Base-by-base conservation (phyloP, 2,113 vertebrate species). In the Elanoides forficatus region DNA sequence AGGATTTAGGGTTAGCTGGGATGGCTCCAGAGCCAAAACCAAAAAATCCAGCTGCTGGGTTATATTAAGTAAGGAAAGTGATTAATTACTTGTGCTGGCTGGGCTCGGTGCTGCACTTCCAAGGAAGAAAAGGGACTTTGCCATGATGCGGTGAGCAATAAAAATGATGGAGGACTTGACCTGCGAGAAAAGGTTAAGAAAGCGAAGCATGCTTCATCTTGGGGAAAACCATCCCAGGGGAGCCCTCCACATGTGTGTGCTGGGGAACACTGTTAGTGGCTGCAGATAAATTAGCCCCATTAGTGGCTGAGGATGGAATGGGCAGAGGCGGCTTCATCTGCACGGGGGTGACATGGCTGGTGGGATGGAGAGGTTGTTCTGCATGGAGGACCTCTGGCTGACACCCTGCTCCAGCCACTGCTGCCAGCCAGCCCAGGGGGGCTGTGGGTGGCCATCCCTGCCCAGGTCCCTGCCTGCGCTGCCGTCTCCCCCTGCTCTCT, bases 1-100 rank as follows among this genome's bases (percentile, higher is more conserved):
- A 78, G 45, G 63, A 73, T 76, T 4, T 79, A 42, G 50, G 55
- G 30, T 85, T 66, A 74, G 65, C 50, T 50, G 30, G 60, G 86
- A 45, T 1, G 25, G 91, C 86, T 92, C 78, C 1, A 0, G 68
- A 85, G 92, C 79, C 94, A 86, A 82, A 90, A 91, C 91, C 96
- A 94, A 94, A 95, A 97, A 93, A 95, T 76, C 52, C 7, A 2
- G 86, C 96, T 95, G 96, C 92, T 30, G 19, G 86, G 53, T 91
- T 94, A 40, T 81, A 89, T 96, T 96, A 96, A 96, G 94, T 91
- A 75, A 73, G 72, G 91, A 83, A 94, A 94, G 89, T 30, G 52
- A 97, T 91, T 95, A 94, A 97, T 93, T 96, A 91, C 79, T 78
- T 11, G 1, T 83, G 95, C 66, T 66, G 32, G 67, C 59, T 62